Evolutionary conservation across 2,888 invertebrate genomes (phyloP).

Genomic region (Spilosoma lubricipeda): DNA sequence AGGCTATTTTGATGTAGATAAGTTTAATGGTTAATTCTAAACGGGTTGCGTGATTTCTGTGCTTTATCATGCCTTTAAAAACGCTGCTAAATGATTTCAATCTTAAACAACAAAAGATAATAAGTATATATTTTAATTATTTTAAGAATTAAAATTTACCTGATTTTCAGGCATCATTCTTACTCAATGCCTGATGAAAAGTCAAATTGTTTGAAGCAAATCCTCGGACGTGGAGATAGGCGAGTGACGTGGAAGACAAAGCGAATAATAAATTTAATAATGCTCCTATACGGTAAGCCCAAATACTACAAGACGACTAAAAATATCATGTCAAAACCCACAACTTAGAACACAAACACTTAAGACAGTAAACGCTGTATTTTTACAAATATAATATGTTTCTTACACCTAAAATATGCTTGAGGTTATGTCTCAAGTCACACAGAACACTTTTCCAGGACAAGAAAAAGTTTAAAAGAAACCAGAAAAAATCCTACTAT

Average conservation of each 20-base stretch:
- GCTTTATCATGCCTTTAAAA: background rate
- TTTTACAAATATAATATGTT: too few relatives aligned
- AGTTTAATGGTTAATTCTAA: background rate
- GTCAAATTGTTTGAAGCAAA: conserved; percentile 55
- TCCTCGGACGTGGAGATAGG: conserved; percentile 62
- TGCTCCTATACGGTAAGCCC: conserved; percentile 68
- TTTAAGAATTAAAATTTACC: background rate
- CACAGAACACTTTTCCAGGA: background rate
- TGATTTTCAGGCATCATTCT: conserved; percentile 66
- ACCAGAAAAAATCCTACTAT: too few relatives aligned
- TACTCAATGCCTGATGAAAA: conserved; percentile 46
- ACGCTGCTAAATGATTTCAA: background rate
- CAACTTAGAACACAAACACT: too few relatives aligned
- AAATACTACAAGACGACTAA: background rate
- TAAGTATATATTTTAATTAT: too few relatives aligned
- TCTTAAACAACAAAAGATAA: background rate
- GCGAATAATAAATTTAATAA: conserved; percentile 56
- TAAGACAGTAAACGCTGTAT: too few relatives aligned
- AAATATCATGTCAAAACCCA: background rate
- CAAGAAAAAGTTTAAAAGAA: too few relatives aligned
- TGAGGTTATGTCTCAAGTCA: background rate
- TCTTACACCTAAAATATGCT: too few relatives aligned
- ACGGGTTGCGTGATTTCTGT: background rate
- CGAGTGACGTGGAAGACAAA: conserved; percentile 57
- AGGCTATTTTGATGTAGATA: background rate